Evolutionary conservation across 2,888 invertebrate genomes (phyloP), one percentile per base, ranked within the genome.

Genomic region (Sthenelais limicola): DNA sequence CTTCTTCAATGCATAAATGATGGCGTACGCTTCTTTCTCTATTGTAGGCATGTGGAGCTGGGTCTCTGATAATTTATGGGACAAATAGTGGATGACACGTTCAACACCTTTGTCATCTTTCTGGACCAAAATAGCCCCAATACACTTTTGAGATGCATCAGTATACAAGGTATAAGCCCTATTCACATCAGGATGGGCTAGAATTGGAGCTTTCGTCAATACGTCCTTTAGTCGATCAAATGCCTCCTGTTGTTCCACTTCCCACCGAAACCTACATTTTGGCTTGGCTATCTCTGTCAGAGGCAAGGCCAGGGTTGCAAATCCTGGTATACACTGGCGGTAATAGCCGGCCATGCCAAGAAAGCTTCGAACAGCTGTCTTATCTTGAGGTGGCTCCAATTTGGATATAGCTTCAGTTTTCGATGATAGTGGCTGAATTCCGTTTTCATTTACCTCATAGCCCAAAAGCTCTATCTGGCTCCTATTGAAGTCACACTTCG

Each of bases 401-500:
- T 75, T 48, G 3, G 15, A 7, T 21, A 75, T 75, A 18, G 66
- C 72, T 9, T 28, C 26, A 3, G 72, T 43, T 58, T 75, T 75
- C 5, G 73, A 75, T 0, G 71, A 56, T 51, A 73, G 54, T 3
- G 75, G 35, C 9, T 66, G 7, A 1, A 75, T 76, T 24, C 76
- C 75, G 4, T 75, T 21, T 43, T 15, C 51, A 47, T 9, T 52
- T 1, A 75, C 66, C n/a, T 56, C 56, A 38, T 68, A 70, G 3
- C 76, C 75, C 38, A 75, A 33, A 18, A 75, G 49, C 18, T 76
- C 72, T 21, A 75, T 43, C 49, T 51, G 3, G 1, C 15, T 47
- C 28, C 30, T n/a, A n/a, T 68, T 38, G 30, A 79, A 77, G 2
- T 18, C 12, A 43, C 76, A 74, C 51, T 77, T 77, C 7, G 43